These are phyloP conservation scores for Gambusia yucatana DNA, from an alignment of 2,797 vertebrate genomes.

Conservation along the genomic window DNA sequence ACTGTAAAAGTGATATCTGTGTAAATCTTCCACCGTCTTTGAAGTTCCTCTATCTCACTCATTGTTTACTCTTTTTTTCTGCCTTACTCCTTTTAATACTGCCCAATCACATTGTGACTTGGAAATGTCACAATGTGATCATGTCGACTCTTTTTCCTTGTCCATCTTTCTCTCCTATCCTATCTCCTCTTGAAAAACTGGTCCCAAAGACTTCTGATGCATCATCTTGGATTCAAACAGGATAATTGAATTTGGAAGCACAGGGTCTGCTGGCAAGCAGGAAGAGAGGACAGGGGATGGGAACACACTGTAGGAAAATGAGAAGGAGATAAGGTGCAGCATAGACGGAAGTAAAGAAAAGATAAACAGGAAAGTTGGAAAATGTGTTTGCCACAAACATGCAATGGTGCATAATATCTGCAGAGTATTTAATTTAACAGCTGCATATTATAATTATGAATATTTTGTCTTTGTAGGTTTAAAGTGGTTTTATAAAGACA, in stretches of 20 bases:
- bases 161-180: conserved; percentile 33
- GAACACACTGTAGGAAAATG: neutral
- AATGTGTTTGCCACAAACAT: neutral
- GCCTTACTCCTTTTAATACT: neutral
- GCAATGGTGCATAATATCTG: neutral
- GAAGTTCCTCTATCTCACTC: conserved; percentile 2
- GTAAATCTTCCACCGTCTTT: neutral
- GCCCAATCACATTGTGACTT: conserved; percentile 19
- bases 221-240: conserved; percentile 73
- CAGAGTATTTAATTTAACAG: neutral
- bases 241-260: conserved; percentile 72
- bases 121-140: conserved; percentile 5
- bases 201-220: conserved; percentile 54
- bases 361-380: neutral
- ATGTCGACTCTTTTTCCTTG: conserved; percentile 21
- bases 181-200: conserved; percentile 9
- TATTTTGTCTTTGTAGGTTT: neutral
- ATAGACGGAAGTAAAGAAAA: neutral
- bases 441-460: neutral
- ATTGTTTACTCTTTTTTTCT: conserved; percentile 24
- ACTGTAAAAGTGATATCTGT: no score
- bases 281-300: neutral
- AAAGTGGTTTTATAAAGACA: neutral
- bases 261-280: conserved; percentile 10
- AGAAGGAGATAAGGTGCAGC: neutral